These are phyloP conservation scores for Drosophila kohkoa DNA, from an alignment of 1,140 invertebrate genomes.

Conservation along the genomic window DNA sequence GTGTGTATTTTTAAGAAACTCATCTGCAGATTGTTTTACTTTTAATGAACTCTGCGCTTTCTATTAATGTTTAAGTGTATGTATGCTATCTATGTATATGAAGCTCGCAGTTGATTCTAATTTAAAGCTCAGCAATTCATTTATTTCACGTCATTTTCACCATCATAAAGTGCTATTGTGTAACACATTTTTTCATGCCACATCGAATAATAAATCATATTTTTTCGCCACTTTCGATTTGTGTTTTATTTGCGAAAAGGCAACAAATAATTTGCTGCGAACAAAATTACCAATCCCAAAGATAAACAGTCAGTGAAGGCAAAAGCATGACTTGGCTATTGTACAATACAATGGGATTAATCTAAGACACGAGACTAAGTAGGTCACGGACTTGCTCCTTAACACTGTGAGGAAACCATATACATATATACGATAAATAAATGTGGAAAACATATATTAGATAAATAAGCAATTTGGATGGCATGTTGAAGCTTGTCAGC, in stretches of 20 bases:
- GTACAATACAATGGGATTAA: constrained; percentile 10
- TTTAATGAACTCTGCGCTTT: not conserved
- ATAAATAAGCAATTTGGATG: constrained; percentile 22
- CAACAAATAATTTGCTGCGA: constrained; percentile 13
- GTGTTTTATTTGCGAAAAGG: constrained; percentile 12
- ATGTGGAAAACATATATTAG: not conserved
- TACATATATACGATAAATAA: not conserved
- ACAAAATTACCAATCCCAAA: constrained; percentile 7
- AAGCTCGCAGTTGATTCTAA: not conserved
- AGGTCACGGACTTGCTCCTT: constrained; percentile 11
- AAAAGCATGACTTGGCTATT: constrained; percentile 20
- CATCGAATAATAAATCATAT: constrained; percentile 27
- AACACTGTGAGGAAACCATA: not conserved
- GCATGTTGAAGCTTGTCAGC: constrained; percentile 7
- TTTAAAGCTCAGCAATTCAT: not conserved
- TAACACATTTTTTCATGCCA: constrained; percentile 10
- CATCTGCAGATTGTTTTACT: not conserved
- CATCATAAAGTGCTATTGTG: constrained; percentile 3
- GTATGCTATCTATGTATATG: not conserved
- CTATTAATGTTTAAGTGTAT: not conserved
- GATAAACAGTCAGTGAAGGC: constrained; percentile 7
- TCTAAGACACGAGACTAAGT: constrained; percentile 19
- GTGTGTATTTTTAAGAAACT: constrained; percentile 1
- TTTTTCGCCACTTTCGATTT: constrained; percentile 30
- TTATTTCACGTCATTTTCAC: not conserved